Evolutionary conservation across 2,888 invertebrate species (phyloP).

Genomic region (Patella depressa): DNA sequence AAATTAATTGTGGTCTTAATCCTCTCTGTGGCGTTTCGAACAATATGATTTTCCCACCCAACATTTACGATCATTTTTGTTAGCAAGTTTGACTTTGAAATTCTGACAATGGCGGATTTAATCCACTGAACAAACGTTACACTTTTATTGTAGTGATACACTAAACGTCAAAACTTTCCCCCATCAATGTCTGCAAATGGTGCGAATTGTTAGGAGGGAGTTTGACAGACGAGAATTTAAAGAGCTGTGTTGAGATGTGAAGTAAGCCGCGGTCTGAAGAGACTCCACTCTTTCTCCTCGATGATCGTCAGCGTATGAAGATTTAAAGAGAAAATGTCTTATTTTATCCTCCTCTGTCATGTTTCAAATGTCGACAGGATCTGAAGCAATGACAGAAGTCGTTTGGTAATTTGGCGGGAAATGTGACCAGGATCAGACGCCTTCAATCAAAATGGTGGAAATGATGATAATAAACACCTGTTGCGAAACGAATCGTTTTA

Average conservation of each 20-base stretch:
- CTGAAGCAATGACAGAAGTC: slow-evolving; percentile 6
- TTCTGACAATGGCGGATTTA: not conserved
- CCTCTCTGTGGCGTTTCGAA: too few species aligned
- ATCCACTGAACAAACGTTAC: not conserved
- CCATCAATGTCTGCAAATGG: not conserved
- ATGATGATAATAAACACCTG: slow-evolving; percentile 5
- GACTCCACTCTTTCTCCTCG: not conserved
- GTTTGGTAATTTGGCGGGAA: slow-evolving; percentile 10
- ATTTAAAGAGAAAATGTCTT: slow-evolving; percentile 1
- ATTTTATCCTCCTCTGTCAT: not conserved
- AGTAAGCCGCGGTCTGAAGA: slow-evolving; percentile 2
- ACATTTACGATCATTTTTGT: too few species aligned
- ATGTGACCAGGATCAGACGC: slow-evolving; percentile 8
- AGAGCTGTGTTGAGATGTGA: not conserved
- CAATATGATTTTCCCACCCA: too few species aligned
- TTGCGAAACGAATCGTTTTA: not conserved
- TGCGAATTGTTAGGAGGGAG: not conserved
- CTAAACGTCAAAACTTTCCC: not conserved
- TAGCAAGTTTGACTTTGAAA: too few species aligned
- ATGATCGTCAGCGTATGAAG: not conserved
- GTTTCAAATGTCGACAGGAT: slow-evolving; percentile 1
- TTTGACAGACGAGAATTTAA: slow-evolving; percentile 5
- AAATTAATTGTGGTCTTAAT: too few species aligned
- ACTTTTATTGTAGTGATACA: not conserved
- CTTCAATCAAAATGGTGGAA: slow-evolving; percentile 9